phyloP scores from a whole-genome alignment of 1,140 invertebrate genomes.

The Hyphantria cunea region DNA sequence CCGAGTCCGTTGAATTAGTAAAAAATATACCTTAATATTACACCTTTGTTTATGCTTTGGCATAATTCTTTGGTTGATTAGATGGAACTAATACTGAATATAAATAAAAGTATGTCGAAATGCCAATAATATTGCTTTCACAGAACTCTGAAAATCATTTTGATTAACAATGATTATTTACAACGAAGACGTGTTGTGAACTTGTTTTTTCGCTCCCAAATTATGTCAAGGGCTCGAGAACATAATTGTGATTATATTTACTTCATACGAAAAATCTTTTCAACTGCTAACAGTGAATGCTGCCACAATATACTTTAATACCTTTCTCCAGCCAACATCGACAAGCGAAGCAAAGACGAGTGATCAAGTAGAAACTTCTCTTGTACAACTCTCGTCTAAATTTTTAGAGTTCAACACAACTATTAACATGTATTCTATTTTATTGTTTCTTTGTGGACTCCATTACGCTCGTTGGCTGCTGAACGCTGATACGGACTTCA shows the following conservation, averaged over 20 bases:
- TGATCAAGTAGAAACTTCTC: slow-evolving; percentile 4
- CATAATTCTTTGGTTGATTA: no score
- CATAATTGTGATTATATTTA: neutral
- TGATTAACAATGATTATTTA: slow-evolving; percentile 4
- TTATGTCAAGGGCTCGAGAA: neutral
- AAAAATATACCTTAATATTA: no score
- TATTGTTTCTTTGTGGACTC: slow-evolving; percentile 23
- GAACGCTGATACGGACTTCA: slow-evolving; percentile 55
- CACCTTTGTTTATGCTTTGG: no score
- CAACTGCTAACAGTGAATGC: neutral
- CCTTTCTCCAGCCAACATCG: slow-evolving; percentile 6
- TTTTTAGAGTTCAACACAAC: neutral
- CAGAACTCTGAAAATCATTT: slow-evolving; percentile 2
- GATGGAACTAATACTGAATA: no score
- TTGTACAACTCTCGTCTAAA: neutral
- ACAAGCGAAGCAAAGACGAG: slow-evolving; percentile 1
- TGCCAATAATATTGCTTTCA: slow-evolving; percentile 9
- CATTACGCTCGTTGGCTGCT: slow-evolving; percentile 26
- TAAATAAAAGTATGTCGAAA: neutral
- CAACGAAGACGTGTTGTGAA: slow-evolving; percentile 21
- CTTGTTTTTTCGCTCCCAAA: slow-evolving; percentile 14
- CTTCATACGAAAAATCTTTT: neutral
- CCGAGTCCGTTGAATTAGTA: no score
- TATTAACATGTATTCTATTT: neutral
- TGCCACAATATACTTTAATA: neutral